Base-by-base conservation (phyloP, 2,113 vertebrate genomes). In the Jacana jacana region DNA sequence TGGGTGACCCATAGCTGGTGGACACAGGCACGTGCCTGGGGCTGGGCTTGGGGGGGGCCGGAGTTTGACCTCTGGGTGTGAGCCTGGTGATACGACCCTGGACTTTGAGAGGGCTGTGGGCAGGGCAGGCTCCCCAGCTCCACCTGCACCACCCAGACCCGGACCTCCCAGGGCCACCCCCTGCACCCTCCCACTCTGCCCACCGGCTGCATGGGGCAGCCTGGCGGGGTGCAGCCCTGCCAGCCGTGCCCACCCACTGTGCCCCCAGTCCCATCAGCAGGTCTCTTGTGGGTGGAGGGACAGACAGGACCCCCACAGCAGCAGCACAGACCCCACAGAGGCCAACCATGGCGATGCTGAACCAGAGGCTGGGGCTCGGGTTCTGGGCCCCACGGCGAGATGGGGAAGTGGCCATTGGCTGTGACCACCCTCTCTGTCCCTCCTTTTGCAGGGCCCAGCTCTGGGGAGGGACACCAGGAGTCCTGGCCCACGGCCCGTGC, bases 131-230 rank as follows among this genome's bases (percentile, higher is more conserved):
- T 57, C 39, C 57, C 19, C 49, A 10, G n/a, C 51, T 44, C 28
- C 44, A 9, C 11, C 5, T 0, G 0, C 2, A 0, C 39, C 6
- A 0, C 57, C 9, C 1, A 5, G 68, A 22, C 25, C 19, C 18
- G 44, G 6, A 44, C 46, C 52, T 27, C 40, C 37, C 1, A 0
- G 23, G 10, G 13, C 42, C 22, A 39, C 24, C 7, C 19, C 27
- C 13, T 11, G 6, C 0, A 0, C 4, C 42, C 39, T 31, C 11
- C 7, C 0, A 3, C 68, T 77, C 13, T 33, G 37, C n/a, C 44
- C 35, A 18, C 49, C 49, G 0, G 4, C 12, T 3, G 31, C 0
- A 0, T 37, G 70, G 70, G 15, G 37, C 46, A 61, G 70, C 54
- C 24, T 1, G 2, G 25, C 2, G 20, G 37, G 39, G 20, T 8